Conservation (phyloP, 2,797 vertebrate species). For the Lepus townsendii region DNA sequence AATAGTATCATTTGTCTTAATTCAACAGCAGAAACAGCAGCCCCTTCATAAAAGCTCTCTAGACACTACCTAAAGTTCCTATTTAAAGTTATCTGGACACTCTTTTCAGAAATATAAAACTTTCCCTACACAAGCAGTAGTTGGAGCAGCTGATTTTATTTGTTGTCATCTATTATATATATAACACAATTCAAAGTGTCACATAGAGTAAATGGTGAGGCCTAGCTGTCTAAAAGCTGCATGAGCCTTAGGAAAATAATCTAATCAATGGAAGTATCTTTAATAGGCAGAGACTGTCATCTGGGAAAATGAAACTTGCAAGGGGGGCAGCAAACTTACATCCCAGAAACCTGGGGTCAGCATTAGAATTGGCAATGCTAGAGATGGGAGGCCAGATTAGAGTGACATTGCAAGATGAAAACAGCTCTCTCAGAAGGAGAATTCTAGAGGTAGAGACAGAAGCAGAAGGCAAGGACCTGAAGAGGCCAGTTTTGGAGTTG, state of each 20-base stretch:
- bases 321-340: slow-evolving; percentile 42
- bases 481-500: background rate
- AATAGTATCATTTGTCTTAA: background rate
- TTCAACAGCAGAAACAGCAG: slow-evolving; percentile 33
- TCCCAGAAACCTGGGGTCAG: slow-evolving; percentile 41
- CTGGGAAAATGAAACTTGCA: slow-evolving; percentile 61
- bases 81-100: background rate
- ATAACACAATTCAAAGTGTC: slow-evolving; percentile 5
- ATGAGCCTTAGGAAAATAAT: slow-evolving; percentile 41
- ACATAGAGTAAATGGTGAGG: slow-evolving; percentile 22
- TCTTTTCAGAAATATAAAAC: slow-evolving; percentile 24
- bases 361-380: background rate
- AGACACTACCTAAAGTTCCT: slow-evolving; percentile 6
- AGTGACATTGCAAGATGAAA: background rate
- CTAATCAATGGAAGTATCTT: slow-evolving; percentile 60
- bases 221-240: slow-evolving; percentile 49
- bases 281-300: slow-evolving; percentile 41
- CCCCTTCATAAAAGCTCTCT: slow-evolving; percentile 1
- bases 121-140: background rate
- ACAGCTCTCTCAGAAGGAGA: background rate
- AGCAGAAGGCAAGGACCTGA: background rate
- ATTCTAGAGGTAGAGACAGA: background rate
- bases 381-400: background rate
- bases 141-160: background rate
- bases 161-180: slow-evolving; percentile 18